phyloP scores from a whole-genome alignment of 2,888 invertebrate genomes.

The Helicoverpa assulta region DNA sequence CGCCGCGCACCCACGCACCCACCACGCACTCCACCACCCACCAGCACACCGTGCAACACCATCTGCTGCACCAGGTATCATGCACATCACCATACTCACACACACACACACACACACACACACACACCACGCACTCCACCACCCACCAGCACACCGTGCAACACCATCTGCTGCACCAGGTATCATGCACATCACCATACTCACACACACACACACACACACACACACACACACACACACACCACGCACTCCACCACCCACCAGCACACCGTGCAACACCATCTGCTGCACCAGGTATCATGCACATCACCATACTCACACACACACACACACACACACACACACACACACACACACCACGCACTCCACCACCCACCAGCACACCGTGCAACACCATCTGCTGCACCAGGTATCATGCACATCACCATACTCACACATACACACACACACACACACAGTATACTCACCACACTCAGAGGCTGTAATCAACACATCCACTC shows the following conservation, averaged over 20 bases:
- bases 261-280: constrained; percentile 62
- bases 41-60: constrained; percentile 62
- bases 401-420: constrained; percentile 19
- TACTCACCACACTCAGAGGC: no score
- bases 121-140: constrained; percentile 66
- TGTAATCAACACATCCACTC: no score
- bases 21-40: constrained; percentile 69
- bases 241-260: constrained; percentile 69
- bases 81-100: not conserved
- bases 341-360: constrained; percentile 64
- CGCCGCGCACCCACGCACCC: constrained; percentile 77
- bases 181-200: not conserved
- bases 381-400: constrained; percentile 51
- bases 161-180: constrained; percentile 28
- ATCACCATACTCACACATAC: no score
- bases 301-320: not conserved
- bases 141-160: constrained; percentile 68
- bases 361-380: constrained; percentile 69
- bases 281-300: constrained; percentile 26
- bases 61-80: constrained; percentile 26
- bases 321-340: constrained; percentile 75
- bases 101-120: constrained; percentile 75
- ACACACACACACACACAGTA: no score
- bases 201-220: constrained; percentile 75
- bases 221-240: constrained; percentile 73